These are phyloP conservation scores for Omphaloscelis lunosa DNA, from an alignment of 2,888 invertebrate species.

Conservation along the genomic window DNA sequence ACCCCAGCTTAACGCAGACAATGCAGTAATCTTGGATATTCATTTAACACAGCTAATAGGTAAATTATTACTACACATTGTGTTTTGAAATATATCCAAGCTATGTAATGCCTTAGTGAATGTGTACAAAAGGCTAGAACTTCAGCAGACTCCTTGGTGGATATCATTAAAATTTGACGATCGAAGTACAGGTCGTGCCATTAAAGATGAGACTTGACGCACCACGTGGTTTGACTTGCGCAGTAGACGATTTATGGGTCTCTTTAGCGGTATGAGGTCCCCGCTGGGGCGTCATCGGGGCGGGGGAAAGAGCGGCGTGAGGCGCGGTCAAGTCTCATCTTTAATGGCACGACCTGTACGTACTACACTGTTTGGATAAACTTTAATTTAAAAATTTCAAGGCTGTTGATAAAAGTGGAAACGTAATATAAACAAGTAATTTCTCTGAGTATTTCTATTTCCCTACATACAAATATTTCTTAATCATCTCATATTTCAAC, in stretches of 20 bases:
- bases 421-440: background rate
- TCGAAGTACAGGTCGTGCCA: too few relatives aligned
- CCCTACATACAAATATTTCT: background rate
- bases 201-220: too few relatives aligned
- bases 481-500: conserved; percentile 9
- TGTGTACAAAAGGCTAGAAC: conserved; percentile 8
- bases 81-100: conserved; percentile 18
- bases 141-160: background rate
- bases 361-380: background rate
- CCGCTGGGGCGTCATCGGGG: too few relatives aligned
- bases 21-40: conserved; percentile 58
- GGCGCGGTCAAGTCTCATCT: too few relatives aligned
- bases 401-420: too few relatives aligned
- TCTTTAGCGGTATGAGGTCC: too few relatives aligned
- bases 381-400: background rate
- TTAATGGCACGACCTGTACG: too few relatives aligned
- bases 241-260: too few relatives aligned
- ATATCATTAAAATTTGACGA: background rate
- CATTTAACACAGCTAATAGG: conserved; percentile 47
- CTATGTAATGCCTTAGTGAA: conserved; percentile 10
- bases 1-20: conserved; percentile 49
- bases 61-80: conserved; percentile 55
- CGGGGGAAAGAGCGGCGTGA: too few relatives aligned
- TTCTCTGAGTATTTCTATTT: background rate
- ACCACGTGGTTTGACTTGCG: too few relatives aligned